Evolutionary conservation across 2,797 vertebrate species (phyloP).

Genomic region (Protonibea diacanthus): DNA sequence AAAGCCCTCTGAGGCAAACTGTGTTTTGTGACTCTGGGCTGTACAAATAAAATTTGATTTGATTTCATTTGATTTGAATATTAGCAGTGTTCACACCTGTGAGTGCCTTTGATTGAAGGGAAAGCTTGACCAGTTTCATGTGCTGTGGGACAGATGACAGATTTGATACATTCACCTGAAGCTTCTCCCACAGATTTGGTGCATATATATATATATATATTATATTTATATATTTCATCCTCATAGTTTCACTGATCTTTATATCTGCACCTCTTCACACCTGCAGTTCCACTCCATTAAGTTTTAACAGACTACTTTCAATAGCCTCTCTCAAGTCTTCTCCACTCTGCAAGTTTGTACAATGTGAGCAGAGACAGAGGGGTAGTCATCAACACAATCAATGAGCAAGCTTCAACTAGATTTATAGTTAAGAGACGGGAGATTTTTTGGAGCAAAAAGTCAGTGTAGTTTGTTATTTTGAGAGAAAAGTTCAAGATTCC

Average conservation of each 20-base stretch:
- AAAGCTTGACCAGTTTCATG: conserved; percentile 29
- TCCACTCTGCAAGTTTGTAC: conserved; percentile 7
- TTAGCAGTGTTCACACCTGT: conserved; percentile 3
- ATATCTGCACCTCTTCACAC: conserved; percentile 5
- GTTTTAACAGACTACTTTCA: conserved; percentile 28
- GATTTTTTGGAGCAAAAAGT: background rate
- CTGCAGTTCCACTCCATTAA: conserved; percentile 41
- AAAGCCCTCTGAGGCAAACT: too few species aligned
- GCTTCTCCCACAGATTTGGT: conserved; percentile 15
- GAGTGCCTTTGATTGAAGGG: conserved; percentile 39
- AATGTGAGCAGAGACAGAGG: background rate
- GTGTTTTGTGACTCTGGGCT: too few species aligned
- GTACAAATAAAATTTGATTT: too few species aligned
- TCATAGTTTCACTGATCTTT: conserved; percentile 15
- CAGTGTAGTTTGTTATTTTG: conserved; percentile 4
- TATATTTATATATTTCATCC: too few species aligned
- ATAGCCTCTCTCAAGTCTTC: conserved; percentile 12
- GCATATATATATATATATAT: too few species aligned
- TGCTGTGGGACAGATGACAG: conserved; percentile 28
- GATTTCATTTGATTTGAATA: background rate
- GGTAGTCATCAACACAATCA: conserved; percentile 5
- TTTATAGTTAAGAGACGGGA: background rate
- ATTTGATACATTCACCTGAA: conserved; percentile 34
- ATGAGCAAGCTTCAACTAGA: conserved; percentile 10
- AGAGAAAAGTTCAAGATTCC: background rate